Conservation (phyloP, 2,797 vertebrate genomes). For the Enteromius fasciolatus region DNA sequence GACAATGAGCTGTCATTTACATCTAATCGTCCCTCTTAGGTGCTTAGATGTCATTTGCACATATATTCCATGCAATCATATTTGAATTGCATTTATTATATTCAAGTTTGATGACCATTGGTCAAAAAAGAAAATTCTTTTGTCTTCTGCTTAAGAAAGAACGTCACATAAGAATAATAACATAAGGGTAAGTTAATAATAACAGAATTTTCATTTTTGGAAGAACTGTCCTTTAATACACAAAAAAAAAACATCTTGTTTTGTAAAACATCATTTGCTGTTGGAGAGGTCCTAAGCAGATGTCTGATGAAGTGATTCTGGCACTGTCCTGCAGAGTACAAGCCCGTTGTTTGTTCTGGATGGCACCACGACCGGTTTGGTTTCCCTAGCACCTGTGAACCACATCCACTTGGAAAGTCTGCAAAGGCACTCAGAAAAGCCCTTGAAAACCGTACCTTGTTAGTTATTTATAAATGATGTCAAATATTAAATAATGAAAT, state of each 20-base stretch:
- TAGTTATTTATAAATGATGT: background rate
- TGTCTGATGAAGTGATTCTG: constrained; percentile 18
- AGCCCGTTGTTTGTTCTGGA: constrained; percentile 6
- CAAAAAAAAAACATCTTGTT: background rate
- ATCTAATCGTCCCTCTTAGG: too few relatives aligned
- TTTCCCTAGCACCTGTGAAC: constrained; percentile 27
- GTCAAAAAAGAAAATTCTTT: background rate
- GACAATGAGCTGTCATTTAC: background rate
- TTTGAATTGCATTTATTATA: background rate
- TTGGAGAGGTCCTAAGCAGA: background rate
- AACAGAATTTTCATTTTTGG: background rate
- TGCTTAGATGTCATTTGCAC: too few relatives aligned
- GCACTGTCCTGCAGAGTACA: background rate
- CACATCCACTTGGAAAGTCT: constrained; percentile 5
- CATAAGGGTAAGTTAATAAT: background rate
- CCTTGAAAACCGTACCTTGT: background rate
- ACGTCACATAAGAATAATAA: background rate
- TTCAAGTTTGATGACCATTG: background rate
- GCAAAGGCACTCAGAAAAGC: background rate
- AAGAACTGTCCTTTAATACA: background rate
- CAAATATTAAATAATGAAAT: background rate
- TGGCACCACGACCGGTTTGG: constrained; percentile 12
- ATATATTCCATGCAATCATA: too few relatives aligned
- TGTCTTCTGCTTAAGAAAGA: background rate
- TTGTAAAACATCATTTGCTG: background rate